Evolutionary conservation across 2,113 vertebrate species (phyloP).

Genomic region (Cygnus buccinator): DNA sequence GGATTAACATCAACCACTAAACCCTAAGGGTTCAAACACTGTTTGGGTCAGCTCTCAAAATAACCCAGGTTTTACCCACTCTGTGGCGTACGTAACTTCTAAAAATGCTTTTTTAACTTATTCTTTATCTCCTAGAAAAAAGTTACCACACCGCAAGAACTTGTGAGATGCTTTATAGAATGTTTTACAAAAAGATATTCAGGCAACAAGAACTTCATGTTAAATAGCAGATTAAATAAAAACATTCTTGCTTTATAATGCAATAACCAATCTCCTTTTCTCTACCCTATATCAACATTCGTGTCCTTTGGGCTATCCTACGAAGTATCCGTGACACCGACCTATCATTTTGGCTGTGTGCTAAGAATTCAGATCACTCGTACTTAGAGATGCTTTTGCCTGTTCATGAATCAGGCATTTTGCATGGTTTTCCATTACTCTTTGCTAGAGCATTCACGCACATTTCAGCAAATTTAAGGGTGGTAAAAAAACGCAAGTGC

Average conservation of each 20-base stretch:
- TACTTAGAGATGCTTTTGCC: not conserved
- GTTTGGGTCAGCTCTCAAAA: not conserved
- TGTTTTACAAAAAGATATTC: not conserved
- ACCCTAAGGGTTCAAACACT: not conserved
- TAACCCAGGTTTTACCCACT: not conserved
- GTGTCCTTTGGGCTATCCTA: not conserved
- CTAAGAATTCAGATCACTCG: not conserved
- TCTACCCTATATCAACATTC: not conserved
- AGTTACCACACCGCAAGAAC: not conserved
- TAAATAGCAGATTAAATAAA: not conserved
- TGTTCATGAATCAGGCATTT: not conserved
- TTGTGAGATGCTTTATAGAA: no score
- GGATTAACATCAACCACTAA: not conserved
- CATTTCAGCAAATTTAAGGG: not conserved
- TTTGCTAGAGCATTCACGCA: not conserved
- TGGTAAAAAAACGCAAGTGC: not conserved
- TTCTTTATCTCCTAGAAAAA: not conserved
- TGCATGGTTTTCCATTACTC: not conserved
- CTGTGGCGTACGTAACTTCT: not conserved
- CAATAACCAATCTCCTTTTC: not conserved
- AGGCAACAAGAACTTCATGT: not conserved
- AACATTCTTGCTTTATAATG: not conserved
- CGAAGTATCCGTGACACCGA: not conserved
- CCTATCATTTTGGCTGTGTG: not conserved
- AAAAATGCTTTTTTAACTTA: not conserved